phyloP scores from a whole-genome alignment of 2,888 invertebrate species.

The Hyppa rectilinea region DNA sequence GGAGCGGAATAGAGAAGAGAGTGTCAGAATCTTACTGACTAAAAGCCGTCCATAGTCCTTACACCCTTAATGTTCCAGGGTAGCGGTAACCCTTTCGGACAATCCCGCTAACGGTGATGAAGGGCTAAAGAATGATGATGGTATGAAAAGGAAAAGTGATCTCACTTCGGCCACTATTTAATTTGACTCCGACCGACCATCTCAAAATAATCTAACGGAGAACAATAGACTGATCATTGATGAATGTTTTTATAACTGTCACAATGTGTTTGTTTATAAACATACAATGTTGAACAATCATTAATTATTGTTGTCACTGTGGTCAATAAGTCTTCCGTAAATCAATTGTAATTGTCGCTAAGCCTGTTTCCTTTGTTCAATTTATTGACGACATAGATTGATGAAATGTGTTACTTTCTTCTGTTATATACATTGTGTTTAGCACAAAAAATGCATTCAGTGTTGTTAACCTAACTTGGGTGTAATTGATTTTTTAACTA shows the following conservation, averaged over 20 bases:
- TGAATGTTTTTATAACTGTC: conserved; percentile 24
- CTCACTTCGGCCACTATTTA: background rate
- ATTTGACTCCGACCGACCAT: background rate
- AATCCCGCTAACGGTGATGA: no score
- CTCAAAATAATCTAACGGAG: background rate
- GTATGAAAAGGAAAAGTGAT: background rate
- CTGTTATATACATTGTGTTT: background rate
- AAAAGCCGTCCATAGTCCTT: no score
- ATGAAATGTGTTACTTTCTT: conserved; percentile 8
- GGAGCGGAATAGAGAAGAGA: no score
- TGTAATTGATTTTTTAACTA: background rate
- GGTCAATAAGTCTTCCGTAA: conserved; percentile 22
- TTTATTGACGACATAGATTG: conserved; percentile 24
- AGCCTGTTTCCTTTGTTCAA: background rate
- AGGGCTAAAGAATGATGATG: background rate
- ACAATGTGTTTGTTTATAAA: conserved; percentile 44
- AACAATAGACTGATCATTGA: conserved; percentile 15
- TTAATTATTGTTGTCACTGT: conserved; percentile 9
- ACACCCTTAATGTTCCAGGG: no score
- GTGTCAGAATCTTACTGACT: no score
- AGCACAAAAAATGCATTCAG: background rate
- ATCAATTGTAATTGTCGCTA: background rate
- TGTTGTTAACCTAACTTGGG: background rate
- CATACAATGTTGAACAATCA: conserved; percentile 15
- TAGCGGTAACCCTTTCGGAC: no score